Evolutionary conservation across 2,797 vertebrate species (phyloP), one percentile per base, ranked within the genome.

Genomic region (Platyrinchus mystaceus): DNA sequence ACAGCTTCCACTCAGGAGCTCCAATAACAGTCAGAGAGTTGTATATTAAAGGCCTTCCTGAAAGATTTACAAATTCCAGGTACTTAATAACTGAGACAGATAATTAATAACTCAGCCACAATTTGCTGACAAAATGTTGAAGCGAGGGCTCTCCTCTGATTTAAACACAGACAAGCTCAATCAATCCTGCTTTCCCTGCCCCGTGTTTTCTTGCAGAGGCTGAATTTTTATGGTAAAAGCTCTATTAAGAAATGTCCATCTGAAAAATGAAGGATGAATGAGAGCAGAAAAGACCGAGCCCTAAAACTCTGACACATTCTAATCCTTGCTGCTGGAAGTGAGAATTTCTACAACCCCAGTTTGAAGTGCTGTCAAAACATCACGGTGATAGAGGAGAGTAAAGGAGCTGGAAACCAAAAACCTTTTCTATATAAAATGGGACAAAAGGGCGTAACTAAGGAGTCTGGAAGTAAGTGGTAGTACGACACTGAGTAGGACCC

Each of bases 1-100:
- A 59, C 68, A 68, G 82, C 66, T 66, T 87, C 36, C 68, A 44
- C 50, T 37, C 66, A 88, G 60, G 16, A 94, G 30, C 39, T 60
- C 62, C 84, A 93, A 22, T 41, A 71, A 92, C 32, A 75, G 66
- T 86, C 82, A 82, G 67, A 70, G 68, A 86, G 90, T 93, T 96
- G 87, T 84, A 82, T 49, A 94, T 64, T 74, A 95, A 97, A 95
- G n/a, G 67, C 82, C 84, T 96, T 89, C 64, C 80, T 79, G 62
- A 59, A 87, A 92, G 94, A 93, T 91, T 96, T 93, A 92, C 67
- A 91, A 59, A 89, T 94, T 95, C 87, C 74, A 94, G 95, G 87
- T 95, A 94, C 87, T 94, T 90, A 95, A 91, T 77, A 95, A 89
- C 74, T 60, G 69, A 91, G 93, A 91, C 44, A 84, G 85, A 77